phyloP scores from a whole-genome alignment of 2,888 invertebrate genomes.

The Rhingia rostrata region DNA sequence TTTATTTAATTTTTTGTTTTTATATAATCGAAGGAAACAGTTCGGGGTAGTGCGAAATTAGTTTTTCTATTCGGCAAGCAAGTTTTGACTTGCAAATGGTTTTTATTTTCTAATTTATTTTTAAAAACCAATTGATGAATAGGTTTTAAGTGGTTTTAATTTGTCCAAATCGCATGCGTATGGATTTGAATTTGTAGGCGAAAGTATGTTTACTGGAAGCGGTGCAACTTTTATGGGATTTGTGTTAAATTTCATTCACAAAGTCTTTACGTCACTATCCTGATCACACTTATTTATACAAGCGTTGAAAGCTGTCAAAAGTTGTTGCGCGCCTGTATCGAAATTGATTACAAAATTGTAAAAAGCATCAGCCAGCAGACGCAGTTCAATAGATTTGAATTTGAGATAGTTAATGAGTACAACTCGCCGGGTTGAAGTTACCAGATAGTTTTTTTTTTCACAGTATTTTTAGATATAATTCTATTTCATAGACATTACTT shows the following conservation, averaged over 20 bases:
- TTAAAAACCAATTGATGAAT: slow-evolving; percentile 34
- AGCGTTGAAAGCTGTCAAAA: slow-evolving; percentile 29
- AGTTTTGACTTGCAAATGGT: slow-evolving; percentile 7
- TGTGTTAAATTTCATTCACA: too few relatives aligned
- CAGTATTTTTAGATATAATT: slow-evolving; percentile 47
- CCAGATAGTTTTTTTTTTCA: neutral
- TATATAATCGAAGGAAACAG: slow-evolving; percentile 46
- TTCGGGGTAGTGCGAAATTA: slow-evolving; percentile 9
- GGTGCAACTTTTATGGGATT: too few relatives aligned
- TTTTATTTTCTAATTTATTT: slow-evolving; percentile 14
- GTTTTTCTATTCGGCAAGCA: slow-evolving; percentile 11
- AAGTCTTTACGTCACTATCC: neutral
- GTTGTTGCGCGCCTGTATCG: neutral
- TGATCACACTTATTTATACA: slow-evolving; percentile 4
- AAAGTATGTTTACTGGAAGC: too few relatives aligned
- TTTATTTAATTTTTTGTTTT: slow-evolving; percentile 65
- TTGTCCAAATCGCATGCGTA: neutral
- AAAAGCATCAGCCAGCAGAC: slow-evolving; percentile 40
- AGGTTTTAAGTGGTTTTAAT: slow-evolving; percentile 22
- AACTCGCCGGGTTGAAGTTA: slow-evolving; percentile 23
- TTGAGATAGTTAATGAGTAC: slow-evolving; percentile 28
- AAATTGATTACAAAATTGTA: slow-evolving; percentile 20
- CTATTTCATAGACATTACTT: slow-evolving; percentile 28
- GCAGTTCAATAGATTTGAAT: slow-evolving; percentile 20
- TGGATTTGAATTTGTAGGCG: too few relatives aligned